Evolutionary conservation across 1,140 invertebrate genomes (phyloP).

Genomic region (Trichomalopsis sarcophagae): DNA sequence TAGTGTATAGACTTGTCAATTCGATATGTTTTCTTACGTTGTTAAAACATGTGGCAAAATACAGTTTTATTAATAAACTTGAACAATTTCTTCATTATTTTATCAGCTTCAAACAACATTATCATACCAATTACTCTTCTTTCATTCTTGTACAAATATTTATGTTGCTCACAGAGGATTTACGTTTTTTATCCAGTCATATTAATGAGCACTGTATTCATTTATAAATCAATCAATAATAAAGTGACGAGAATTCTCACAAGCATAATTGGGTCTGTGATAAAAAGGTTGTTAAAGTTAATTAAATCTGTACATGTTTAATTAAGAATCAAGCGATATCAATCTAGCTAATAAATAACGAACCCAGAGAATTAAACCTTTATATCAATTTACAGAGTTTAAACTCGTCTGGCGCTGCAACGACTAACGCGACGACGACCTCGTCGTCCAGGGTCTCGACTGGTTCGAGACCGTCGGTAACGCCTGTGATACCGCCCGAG

Average conservation of each 20-base stretch:
- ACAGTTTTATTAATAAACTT: too few species aligned
- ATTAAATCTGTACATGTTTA: too few species aligned
- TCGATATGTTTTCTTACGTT: not conserved
- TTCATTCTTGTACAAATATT: too few species aligned
- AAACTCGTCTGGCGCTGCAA: conserved; percentile 62
- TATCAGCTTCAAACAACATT: too few species aligned
- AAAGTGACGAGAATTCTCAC: not conserved
- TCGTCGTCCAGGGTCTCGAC: conserved; percentile 52
- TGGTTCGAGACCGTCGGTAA: conserved; percentile 56
- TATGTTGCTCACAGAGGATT: too few species aligned
- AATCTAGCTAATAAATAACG: not conserved
- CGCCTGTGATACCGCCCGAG: conserved; percentile 56
- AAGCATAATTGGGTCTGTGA: too few species aligned
- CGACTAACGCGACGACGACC: conserved; percentile 61
- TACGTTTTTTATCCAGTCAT: too few species aligned
- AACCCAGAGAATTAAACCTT: not conserved
- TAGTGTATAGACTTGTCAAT: not conserved
- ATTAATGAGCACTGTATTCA: not conserved
- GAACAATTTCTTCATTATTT: too few species aligned
- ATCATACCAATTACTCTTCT: too few species aligned
- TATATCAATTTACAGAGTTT: conserved; percentile 18
- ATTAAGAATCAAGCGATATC: not conserved
- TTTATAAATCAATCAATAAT: not conserved
- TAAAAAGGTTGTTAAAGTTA: too few species aligned
- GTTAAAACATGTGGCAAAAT: too few species aligned